A percentile compares a stretch with the other conserved stretches of the same genome.
These are phyloP conservation scores for Melanostoma scalare DNA, from an alignment of 2,888 invertebrate genomes.

Conservation along the genomic window DNA sequence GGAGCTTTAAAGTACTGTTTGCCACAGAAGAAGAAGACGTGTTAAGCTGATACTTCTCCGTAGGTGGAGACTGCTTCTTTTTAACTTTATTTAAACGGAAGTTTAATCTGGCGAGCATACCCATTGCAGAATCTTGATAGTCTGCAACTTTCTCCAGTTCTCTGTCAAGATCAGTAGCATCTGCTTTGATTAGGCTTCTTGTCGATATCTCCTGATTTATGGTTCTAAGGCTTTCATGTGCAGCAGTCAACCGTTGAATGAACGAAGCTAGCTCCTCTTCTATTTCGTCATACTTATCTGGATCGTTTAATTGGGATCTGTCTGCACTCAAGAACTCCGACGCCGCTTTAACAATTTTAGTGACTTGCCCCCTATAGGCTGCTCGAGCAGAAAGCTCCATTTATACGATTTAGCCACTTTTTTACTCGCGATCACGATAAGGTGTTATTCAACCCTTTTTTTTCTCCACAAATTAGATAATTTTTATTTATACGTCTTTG, in stretches of 20 bases:
- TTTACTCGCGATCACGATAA: no score
- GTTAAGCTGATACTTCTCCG: not conserved
- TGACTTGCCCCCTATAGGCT: slow-evolving; percentile 28
- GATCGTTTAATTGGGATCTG: slow-evolving; percentile 6
- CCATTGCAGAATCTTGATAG: slow-evolving; percentile 38
- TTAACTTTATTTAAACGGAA: slow-evolving; percentile 2
- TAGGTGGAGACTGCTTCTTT: slow-evolving; percentile 1
- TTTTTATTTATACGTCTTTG: no score
- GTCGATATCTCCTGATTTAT: not conserved
- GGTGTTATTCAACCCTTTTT: no score
- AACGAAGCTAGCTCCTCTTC: slow-evolving; percentile 34
- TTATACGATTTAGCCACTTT: not conserved
- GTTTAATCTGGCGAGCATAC: slow-evolving; percentile 22
- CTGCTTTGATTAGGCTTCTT: slow-evolving; percentile 15
- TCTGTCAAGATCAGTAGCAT: slow-evolving; percentile 22
- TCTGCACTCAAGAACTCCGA: slow-evolving; percentile 15
- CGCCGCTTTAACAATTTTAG: slow-evolving; percentile 20
- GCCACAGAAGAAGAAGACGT: not conserved
- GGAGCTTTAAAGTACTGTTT: slow-evolving; percentile 8
- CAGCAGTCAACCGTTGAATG: slow-evolving; percentile 28
- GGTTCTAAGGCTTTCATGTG: slow-evolving; percentile 15
- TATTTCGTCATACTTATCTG: slow-evolving; percentile 7
- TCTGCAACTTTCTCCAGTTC: slow-evolving; percentile 32
- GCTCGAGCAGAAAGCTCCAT: slow-evolving; percentile 27
- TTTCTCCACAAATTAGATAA: no score